Evolutionary conservation across 1,140 invertebrate species (phyloP), one percentile per base, ranked within the genome.

Genomic region (Drosophila sucinea): DNA sequence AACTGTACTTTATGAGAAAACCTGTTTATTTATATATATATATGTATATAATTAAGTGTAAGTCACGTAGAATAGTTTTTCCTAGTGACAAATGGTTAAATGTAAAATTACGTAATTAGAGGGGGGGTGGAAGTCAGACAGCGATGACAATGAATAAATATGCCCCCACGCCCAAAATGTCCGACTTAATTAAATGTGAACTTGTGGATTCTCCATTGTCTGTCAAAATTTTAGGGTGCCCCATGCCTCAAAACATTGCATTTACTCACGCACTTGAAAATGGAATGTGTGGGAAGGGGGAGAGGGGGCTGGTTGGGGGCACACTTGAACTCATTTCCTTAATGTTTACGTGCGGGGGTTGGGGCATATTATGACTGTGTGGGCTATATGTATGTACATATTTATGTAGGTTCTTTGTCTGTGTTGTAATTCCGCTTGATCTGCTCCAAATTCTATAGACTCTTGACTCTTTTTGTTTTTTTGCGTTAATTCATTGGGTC

Each of bases 141-240:
- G 62, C 60, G 58, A 41, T 32, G 64, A 23, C 25, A 29, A 56
- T 57, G 68, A 67, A 32, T 57, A 38, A 33, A 23, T 41, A 32
- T 11, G 2, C 51, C 47, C 30, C 47, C 73, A 68, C 63, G 58
- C 60, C 84, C 62, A 57, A 77, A 38, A 38, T 81, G 78, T 66
- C 67, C 60, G 67, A 66, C 67, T 84, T 75, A 87, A 87, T 87
- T 89, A 75, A 68, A 73, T 89, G 40, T 89, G 84, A 84, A 84
- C 84, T 87, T 87, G 84, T 40, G 71, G 40, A 23, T 63, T 63
- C 41, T 68, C 73, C 67, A 82, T 67, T 72, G 33, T 10, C 27
- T 40, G 62, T 35, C 64, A 73, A 83, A 76, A 83, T 60, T 75
- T 60, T 54, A 40, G 32, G 56, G 56, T 58, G 56, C 56, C 32